Conservation (phyloP, 2,113 vertebrate species). For the Micronisus gabar region DNA sequence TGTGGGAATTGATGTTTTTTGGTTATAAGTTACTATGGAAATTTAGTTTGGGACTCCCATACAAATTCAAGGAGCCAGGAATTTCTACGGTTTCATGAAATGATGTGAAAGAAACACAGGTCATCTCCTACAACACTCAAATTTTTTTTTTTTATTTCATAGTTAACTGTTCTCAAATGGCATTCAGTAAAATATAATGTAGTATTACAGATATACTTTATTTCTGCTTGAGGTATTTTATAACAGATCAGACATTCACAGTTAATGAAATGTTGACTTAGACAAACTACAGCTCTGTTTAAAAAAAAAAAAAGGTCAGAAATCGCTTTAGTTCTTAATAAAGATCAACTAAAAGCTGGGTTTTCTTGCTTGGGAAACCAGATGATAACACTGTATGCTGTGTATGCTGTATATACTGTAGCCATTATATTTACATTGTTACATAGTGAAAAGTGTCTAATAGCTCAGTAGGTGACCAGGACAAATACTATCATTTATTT, state of each 20-base stretch:
- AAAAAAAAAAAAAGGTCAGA: background rate
- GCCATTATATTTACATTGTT: conserved; percentile 30
- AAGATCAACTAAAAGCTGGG: background rate
- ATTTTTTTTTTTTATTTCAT: background rate
- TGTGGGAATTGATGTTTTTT: background rate
- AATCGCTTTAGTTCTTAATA: background rate
- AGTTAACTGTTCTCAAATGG: background rate
- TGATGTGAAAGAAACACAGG: background rate
- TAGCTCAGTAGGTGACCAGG: conserved; percentile 52
- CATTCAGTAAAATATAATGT: background rate
- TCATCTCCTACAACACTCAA: background rate
- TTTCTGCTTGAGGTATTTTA: background rate
- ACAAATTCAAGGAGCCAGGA: background rate
- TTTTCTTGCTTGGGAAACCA: background rate
- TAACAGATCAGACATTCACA: background rate
- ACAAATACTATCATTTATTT: conserved; percentile 64
- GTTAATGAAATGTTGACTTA: background rate
- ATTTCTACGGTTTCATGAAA: background rate
- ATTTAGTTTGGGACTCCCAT: background rate
- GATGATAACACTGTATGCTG: background rate
- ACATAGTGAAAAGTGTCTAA: conserved; percentile 32
- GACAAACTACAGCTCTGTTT: background rate
- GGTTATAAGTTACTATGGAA: background rate
- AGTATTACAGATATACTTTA: background rate
- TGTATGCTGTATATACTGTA: background rate